A percentile compares a stretch with the other conserved stretches of the same genome.
Conservation (phyloP, 2,888 invertebrate genomes). For the Drosophila tripunctata region DNA sequence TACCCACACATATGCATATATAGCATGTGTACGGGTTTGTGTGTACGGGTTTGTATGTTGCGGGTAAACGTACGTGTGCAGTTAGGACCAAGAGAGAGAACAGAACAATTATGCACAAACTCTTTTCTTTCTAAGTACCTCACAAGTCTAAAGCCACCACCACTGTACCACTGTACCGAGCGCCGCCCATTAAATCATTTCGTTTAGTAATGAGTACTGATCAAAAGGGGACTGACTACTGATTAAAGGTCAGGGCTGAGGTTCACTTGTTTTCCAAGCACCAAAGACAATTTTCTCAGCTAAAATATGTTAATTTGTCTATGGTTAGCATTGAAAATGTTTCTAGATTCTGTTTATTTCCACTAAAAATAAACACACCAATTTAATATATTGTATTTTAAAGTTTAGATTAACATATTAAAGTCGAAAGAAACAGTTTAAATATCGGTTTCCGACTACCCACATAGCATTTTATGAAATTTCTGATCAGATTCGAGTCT, state of each 20-base stretch:
- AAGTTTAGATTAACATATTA: no score
- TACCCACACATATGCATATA: conserved; percentile 15
- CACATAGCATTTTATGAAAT: no score
- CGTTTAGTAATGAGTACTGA: conserved; percentile 33
- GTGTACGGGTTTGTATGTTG: not conserved
- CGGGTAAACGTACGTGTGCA: conserved; percentile 9
- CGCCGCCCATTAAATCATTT: conserved; percentile 29
- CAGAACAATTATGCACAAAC: conserved; percentile 27
- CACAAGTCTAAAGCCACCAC: conserved; percentile 21
- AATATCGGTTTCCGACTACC: no score
- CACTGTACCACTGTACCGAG: no score
- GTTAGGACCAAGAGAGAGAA: conserved; percentile 13
- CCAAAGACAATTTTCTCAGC: conserved; percentile 1
- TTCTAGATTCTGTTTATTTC: no score
- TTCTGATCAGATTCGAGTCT: no score
- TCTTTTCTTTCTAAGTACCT: conserved; percentile 24
- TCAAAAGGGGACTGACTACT: conserved; percentile 17
- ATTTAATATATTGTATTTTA: no score
- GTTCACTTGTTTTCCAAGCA: conserved; percentile 4
- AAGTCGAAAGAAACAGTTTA: no score
- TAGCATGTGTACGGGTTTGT: not conserved
- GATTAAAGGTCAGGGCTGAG: conserved; percentile 25
- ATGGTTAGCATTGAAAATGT: no score
- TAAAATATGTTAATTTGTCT: no score
- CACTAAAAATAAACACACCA: no score